These are phyloP conservation scores for Petaurus breviceps DNA, from an alignment of 2,113 vertebrate species.

Conservation along the genomic window DNA sequence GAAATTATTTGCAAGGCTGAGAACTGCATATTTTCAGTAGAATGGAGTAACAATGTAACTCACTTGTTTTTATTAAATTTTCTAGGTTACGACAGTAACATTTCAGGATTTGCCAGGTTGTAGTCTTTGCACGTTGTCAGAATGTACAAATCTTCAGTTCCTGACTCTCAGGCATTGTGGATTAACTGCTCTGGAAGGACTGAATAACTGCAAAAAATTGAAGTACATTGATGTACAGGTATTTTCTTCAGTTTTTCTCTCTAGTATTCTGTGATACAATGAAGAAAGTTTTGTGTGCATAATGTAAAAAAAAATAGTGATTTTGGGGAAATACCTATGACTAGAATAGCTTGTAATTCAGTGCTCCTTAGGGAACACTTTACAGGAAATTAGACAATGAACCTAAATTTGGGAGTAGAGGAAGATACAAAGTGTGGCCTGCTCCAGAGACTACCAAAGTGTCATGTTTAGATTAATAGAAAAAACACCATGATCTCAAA, in stretches of 20 bases:
- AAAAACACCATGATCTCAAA: neutral
- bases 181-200: constrained; percentile 87
- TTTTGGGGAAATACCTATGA: neutral
- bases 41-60: neutral
- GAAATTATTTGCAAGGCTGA: neutral
- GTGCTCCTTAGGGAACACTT: neutral
- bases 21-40: neutral
- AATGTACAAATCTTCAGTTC: constrained; percentile 87
- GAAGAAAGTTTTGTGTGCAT: neutral
- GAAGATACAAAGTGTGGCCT: neutral
- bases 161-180: constrained; percentile 90
- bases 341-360: neutral
- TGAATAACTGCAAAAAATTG: constrained; percentile 86
- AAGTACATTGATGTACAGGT: constrained; percentile 92
- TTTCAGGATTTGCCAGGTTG: constrained; percentile 90
- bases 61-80: constrained; percentile 51
- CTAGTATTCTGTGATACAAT: constrained; percentile 25
- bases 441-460: neutral
- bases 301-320: neutral
- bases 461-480: neutral
- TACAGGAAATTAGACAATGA: neutral
- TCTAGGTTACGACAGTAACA: constrained; percentile 88
- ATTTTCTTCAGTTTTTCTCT: constrained; percentile 35
- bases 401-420: neutral
- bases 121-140: constrained; percentile 87